These are phyloP conservation scores for Adelognathus sp. DNA, from an alignment of 2,888 invertebrate genomes.

Conservation along the genomic window DNA sequence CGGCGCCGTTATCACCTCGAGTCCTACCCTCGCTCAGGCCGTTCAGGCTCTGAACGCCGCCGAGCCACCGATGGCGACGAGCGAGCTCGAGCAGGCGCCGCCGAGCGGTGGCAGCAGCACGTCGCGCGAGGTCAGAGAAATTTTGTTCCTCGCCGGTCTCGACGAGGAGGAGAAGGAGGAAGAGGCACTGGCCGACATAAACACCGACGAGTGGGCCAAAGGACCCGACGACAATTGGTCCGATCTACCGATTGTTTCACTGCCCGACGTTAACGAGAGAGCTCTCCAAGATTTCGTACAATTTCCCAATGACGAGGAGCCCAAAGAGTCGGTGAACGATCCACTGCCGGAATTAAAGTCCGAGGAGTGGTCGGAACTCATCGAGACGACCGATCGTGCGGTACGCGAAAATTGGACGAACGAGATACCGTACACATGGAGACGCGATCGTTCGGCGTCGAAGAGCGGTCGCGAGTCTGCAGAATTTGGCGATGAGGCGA, in stretches of 20 bases:
- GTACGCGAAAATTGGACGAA: slow-evolving; percentile 47
- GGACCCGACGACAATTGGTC: slow-evolving; percentile 79
- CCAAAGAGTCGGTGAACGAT: slow-evolving; percentile 27
- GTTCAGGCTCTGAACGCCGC: slow-evolving; percentile 73
- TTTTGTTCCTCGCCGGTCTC: slow-evolving; percentile 87
- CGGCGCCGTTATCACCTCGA: slow-evolving; percentile 71
- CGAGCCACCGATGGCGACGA: slow-evolving; percentile 73
- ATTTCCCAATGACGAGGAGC: slow-evolving; percentile 43
- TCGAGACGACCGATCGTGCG: no score
- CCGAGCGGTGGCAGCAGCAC: slow-evolving; percentile 94
- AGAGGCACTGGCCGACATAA: slow-evolving; percentile 68
- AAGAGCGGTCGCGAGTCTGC: slow-evolving; percentile 53
- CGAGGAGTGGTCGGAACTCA: slow-evolving; percentile 36
- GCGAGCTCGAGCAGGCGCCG: slow-evolving; percentile 75
- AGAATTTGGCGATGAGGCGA: slow-evolving; percentile 57
- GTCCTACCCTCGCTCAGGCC: slow-evolving; percentile 75
- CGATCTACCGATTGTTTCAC: slow-evolving; percentile 79
- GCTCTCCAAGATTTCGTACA: slow-evolving; percentile 55
- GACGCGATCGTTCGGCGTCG: slow-evolving; percentile 38
- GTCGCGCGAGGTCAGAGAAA: slow-evolving; percentile 94
- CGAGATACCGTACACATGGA: slow-evolving; percentile 38
- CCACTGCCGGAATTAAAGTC: slow-evolving; percentile 10
- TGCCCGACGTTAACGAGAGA: slow-evolving; percentile 70
- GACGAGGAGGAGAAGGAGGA: slow-evolving; percentile 72
- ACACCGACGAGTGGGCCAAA: slow-evolving; percentile 58